Evolutionary conservation across 1,140 invertebrate species (phyloP).

Genomic region (Eueides isabella): DNA sequence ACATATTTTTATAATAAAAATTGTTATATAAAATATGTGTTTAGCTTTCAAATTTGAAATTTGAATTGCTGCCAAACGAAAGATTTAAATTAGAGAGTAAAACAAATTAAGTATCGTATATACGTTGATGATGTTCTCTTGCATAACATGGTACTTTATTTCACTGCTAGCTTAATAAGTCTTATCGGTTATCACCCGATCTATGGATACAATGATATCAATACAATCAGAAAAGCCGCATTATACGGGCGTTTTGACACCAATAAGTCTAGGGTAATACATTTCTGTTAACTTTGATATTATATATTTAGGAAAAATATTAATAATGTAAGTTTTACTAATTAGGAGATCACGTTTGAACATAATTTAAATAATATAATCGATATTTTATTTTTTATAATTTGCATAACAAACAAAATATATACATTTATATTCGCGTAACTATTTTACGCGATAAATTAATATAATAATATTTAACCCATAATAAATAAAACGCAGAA

Average conservation of each 20-base stretch:
- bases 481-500: not conserved
- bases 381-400: not conserved
- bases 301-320: not conserved
- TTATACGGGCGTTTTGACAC: slow-evolving; percentile 23
- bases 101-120: slow-evolving; percentile 1
- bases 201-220: slow-evolving; percentile 61
- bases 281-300: not conserved
- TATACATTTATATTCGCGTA: not conserved
- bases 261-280: not conserved
- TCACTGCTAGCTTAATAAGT: slow-evolving; percentile 22
- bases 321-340: too few relatives aligned
- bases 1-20: too few relatives aligned
- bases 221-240: slow-evolving; percentile 14
- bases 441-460: too few relatives aligned
- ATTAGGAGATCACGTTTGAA: not conserved
- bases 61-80: too few relatives aligned
- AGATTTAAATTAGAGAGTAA: too few relatives aligned
- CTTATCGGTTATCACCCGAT: slow-evolving; percentile 40
- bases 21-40: too few relatives aligned
- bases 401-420: not conserved
- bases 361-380: not conserved
- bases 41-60: too few relatives aligned
- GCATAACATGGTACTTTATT: slow-evolving; percentile 5
- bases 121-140: too few relatives aligned
- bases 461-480: too few relatives aligned